Base-by-base conservation (phyloP, 1,140 invertebrate species). In the Calliopsis andreniformis region DNA sequence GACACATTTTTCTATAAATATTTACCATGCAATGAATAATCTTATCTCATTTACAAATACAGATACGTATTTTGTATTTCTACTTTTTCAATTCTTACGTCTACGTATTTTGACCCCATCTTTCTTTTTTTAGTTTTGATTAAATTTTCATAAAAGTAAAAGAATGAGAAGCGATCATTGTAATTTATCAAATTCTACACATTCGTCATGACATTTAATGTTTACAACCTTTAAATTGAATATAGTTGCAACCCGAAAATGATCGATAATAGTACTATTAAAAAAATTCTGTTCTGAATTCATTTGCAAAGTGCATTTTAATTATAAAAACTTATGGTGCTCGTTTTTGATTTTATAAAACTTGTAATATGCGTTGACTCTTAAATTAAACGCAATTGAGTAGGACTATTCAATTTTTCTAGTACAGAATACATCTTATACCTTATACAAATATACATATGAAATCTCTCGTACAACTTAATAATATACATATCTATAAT, bases 1-100 rank as follows among this genome's bases (percentile, higher is more conserved):
- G 66, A 61, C 8, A 80, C 35, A 58, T 76, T 80, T 73, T 88
- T 84, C 85, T 87, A 73, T 3, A 20, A 4, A 45, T 12, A 32
- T 25, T 71, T 20, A 3, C 5, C 35, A 6, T 20, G 3, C 30
- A 20, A 20, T 20, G 6, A 39, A 23, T 28, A 14, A 30, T 3
- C 35, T 10, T 10, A 23, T 28, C 16, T 14, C 0, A 35, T 25
- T 20, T 67, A 42, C 23, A 0, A 25, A 8, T 28, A n/a, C n/a
- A 39, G 42, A 10, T 28, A 28, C 8, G 16, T 2, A 30, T 3
- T n/a, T 10, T 39, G 35, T 39, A 28, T 49, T 32, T 71, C 28
- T 5, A 28, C 18, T 18, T 23, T 20, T 45, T 39, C 10, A 18
- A 39, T 43, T 12, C 71, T 75, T 61, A 75, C 63, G 16, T 49